Conservation (phyloP, 30 jellyfish, hydroid and myxozoan species). For the Chrysaora quinquecirrha region DNA sequence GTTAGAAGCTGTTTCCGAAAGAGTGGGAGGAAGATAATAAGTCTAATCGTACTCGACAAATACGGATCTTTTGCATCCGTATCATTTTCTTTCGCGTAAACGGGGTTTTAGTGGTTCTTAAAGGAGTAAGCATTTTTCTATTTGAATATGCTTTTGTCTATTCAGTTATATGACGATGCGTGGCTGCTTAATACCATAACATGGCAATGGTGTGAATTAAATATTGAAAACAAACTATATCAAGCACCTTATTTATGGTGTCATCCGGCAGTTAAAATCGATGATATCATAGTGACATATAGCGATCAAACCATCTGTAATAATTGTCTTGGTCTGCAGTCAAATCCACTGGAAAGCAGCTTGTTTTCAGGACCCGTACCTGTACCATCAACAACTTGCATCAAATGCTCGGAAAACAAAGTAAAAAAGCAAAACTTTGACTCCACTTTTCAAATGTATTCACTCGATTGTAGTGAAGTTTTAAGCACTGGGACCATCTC, state of each 20-base stretch:
- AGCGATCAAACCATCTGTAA: constrained; percentile 92
- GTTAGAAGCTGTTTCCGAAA: no score
- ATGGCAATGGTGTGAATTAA: constrained; percentile 80
- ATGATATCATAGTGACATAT: constrained; percentile 57
- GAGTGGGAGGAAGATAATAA: no score
- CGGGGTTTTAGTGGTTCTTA: no score
- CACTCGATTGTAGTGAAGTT: constrained; percentile 52
- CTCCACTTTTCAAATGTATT: constrained; percentile 79
- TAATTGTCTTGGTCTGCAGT: constrained; percentile 42
- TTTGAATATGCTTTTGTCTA: no score
- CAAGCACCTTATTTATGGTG: constrained; percentile 95
- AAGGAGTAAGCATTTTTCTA: no score
- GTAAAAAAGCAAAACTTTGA: constrained; percentile 27
- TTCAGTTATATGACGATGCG: constrained; percentile 83
- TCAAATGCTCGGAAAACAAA: constrained; percentile 25
- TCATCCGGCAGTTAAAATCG: constrained; percentile 78
- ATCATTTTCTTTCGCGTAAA: no score
- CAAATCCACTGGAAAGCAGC: constrained; percentile 29
- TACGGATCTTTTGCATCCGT: no score
- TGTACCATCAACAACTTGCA: constrained; percentile 30
- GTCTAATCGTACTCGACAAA: no score
- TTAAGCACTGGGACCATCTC: constrained; percentile 20
- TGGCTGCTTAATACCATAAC: constrained; percentile 74
- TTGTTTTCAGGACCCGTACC: constrained; percentile 57
- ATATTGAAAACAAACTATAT: constrained; percentile 41